Conservation (phyloP, 1,140 invertebrate species). For the Saccostrea glomerata region DNA sequence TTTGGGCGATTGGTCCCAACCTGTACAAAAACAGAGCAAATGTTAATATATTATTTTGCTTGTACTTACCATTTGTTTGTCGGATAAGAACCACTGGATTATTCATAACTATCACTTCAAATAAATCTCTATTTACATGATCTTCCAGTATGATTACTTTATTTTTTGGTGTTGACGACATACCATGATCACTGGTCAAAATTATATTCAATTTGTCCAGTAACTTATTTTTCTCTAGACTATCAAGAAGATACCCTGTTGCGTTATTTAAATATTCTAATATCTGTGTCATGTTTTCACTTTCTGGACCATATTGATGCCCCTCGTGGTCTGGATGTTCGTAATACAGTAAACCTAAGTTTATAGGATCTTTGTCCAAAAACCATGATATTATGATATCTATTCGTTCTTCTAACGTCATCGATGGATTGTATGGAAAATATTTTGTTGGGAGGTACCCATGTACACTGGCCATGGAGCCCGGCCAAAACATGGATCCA, state of each 20-base stretch:
- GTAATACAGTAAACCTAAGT: slow-evolving; percentile 86
- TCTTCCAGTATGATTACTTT: slow-evolving; percentile 83
- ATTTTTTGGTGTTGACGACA: slow-evolving; percentile 42
- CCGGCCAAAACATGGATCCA: slow-evolving; percentile 69
- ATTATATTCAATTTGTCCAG: slow-evolving; percentile 84
- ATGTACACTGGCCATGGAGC: slow-evolving; percentile 63
- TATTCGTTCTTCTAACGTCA: slow-evolving; percentile 81
- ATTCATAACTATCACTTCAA: slow-evolving; percentile 59
- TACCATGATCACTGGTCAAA: slow-evolving; percentile 88
- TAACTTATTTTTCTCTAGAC: slow-evolving; percentile 75
- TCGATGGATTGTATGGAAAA: slow-evolving; percentile 50
- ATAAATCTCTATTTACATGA: slow-evolving; percentile 80
- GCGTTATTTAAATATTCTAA: slow-evolving; percentile 63
- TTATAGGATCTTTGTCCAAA: slow-evolving; percentile 78
- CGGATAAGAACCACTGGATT: slow-evolving; percentile 66
- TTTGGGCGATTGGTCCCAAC: no score
- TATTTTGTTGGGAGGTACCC: slow-evolving; percentile 61
- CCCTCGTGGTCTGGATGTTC: slow-evolving; percentile 85
- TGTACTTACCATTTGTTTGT: slow-evolving; percentile 47
- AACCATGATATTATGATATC: slow-evolving; percentile 86
- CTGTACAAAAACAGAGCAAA: no score
- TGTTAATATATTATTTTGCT: no score
- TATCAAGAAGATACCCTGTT: slow-evolving; percentile 72
- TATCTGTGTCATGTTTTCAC: slow-evolving; percentile 68
- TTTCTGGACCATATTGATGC: slow-evolving; percentile 77